Base-by-base conservation (phyloP, 2,797 vertebrate species). In the Labroides dimidiatus region DNA sequence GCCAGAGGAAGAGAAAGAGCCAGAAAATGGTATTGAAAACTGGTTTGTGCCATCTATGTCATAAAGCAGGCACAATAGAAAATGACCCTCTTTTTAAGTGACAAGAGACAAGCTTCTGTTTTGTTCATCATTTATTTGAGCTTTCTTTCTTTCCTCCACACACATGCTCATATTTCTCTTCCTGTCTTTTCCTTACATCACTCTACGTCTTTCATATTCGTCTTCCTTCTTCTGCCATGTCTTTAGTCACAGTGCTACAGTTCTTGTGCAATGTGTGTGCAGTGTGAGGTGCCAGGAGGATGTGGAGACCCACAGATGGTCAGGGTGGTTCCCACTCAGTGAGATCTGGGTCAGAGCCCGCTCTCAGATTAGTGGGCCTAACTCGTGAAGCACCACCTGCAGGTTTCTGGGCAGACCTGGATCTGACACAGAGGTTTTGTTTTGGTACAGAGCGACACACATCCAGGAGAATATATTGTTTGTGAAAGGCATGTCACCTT, bases 231-330 rank as follows among this genome's bases (percentile, higher is more conserved):
- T 24, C 56, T 50, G 4, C 20, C 36, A 17, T 45, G 37, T 45
- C 36, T 72, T 19, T 64, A 43, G 30, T 33, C 30, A 33, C 30
- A 33, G 52, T 59, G 10, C 50, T 47, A 39, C 33, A 37, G 54
- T 60, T 73, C 70, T 71, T 48, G 51, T 73, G 64, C n/a, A 8
- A 41, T 55, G 69, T 69, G 64, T 68, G 72, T 76, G 80, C 62
- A 69, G 77, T 75, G 77, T 50, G 62, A 75, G 79, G 58, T 92
- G 93, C 93, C 93, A 94, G 86, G 91, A 90, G 88, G 91, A 80
- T 91, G 90, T 92, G 92, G 91, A 92, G 91, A 92, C 89, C 85
- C 91, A 91, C 94, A 94, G 93, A 94, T 94, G 93, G 93, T 84
- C 86, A 79, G 93, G 93, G 93, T 94, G 93, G 91, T 95, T 95